Percentiles rank a stretch among this genome's conserved stretches.
phyloP scores from a whole-genome alignment of 2,888 invertebrate species.

The Apoderus coryli region DNA sequence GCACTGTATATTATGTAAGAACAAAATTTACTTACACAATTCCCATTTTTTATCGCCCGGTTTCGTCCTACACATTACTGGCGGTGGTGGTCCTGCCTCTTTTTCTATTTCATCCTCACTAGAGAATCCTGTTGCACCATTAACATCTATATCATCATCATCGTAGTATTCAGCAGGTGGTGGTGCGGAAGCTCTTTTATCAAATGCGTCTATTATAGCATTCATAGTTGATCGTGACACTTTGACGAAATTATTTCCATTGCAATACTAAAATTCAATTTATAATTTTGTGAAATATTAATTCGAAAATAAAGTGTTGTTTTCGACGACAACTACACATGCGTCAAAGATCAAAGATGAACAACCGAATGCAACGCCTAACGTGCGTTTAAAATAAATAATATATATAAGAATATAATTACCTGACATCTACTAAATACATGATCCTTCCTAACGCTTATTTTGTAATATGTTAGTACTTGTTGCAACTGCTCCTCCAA shows the following conservation, averaged over 20 bases:
- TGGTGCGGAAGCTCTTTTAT: conserved; percentile 10
- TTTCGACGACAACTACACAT: conserved; percentile 3
- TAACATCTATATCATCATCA: conserved; percentile 18
- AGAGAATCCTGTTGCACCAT: conserved; percentile 31
- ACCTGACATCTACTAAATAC: conserved; percentile 61
- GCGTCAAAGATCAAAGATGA: conserved; percentile 3
- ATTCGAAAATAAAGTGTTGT: too few relatives aligned
- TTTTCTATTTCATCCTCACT: conserved; percentile 28
- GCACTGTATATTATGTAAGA: not conserved
- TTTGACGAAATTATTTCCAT: conserved; percentile 34
- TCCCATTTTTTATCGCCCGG: conserved; percentile 26
- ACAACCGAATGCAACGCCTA: not conserved
- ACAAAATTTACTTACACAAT: conserved; percentile 24
- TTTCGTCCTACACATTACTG: not conserved
- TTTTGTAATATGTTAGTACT: conserved; percentile 49
- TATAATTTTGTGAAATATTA: too few relatives aligned
- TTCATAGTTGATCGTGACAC: conserved; percentile 32
- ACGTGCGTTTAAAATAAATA: too few relatives aligned
- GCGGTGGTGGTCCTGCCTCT: conserved; percentile 20
- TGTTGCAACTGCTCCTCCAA: conserved; percentile 49
- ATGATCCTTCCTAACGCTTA: conserved; percentile 45
- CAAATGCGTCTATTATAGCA: conserved; percentile 22
- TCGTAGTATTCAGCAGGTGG: conserved; percentile 19
- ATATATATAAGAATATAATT: too few relatives aligned
- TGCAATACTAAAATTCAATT: conserved; percentile 36